A percentile compares a stretch with the other conserved stretches of the same genome.
Conservation (phyloP, 1,140 invertebrate species). For the Caenorhabditis tropicalis region DNA sequence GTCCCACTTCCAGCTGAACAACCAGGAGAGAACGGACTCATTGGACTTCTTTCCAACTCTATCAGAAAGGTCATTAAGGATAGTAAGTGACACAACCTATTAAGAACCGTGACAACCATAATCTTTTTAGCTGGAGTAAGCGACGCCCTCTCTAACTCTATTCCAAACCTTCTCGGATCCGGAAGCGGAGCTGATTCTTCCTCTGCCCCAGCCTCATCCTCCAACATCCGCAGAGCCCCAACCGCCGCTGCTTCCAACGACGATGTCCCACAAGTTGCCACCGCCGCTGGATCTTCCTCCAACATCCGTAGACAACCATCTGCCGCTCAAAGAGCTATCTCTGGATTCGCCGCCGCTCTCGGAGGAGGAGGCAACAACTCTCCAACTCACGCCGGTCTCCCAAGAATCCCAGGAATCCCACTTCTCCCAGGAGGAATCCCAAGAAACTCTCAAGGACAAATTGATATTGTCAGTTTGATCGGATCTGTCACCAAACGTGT, state of each 20-base stretch:
- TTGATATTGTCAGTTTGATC: conserved; percentile 71
- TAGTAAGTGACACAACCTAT: conserved; percentile 58
- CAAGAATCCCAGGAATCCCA: conserved; percentile 69
- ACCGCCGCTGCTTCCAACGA: conserved; percentile 24
- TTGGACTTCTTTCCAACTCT: conserved; percentile 69
- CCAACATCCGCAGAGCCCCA: conserved; percentile 26
- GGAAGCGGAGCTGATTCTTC: conserved; percentile 44
- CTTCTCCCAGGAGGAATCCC: conserved; percentile 71
- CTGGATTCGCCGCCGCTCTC: conserved; percentile 69
- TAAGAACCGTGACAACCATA: background rate
- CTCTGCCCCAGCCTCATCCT: conserved; percentile 34
- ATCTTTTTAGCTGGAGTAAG: conserved; percentile 68
- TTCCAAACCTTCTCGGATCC: conserved; percentile 65
- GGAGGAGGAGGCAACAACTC: conserved; percentile 68
- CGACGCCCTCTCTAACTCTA: conserved; percentile 67
- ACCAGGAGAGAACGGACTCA: conserved; percentile 71
- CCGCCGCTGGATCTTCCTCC: conserved; percentile 4
- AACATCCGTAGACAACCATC: conserved; percentile 69
- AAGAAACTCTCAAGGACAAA: conserved; percentile 71
- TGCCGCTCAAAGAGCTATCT: conserved; percentile 67
- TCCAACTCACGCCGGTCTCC: conserved; percentile 69
- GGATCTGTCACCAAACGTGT: conserved; percentile 70
- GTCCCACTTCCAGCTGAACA: conserved; percentile 68
- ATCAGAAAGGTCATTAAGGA: conserved; percentile 71
- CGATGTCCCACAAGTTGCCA: conserved; percentile 15